Base-by-base conservation (phyloP, 1,140 invertebrate genomes). In the Trichonephila clavipes region DNA sequence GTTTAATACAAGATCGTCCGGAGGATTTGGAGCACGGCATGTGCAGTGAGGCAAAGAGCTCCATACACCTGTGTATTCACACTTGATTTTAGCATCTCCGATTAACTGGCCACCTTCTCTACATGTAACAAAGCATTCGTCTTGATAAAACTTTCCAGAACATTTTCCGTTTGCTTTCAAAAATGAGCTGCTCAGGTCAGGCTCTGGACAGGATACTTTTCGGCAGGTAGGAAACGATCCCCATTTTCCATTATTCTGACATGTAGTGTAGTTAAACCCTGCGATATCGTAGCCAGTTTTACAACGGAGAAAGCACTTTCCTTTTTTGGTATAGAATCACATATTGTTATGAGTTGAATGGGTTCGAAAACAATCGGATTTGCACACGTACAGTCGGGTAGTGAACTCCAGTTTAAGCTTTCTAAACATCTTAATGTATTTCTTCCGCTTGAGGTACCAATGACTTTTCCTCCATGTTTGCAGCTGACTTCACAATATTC, bases 241-340 rank as follows among this genome's bases (percentile, higher is more conserved):
- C 85, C 58, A 87, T 51, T 34, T 87, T 8, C 58, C 18, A 19
- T 87, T 87, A n/a, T n/a, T n/a, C n/a, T n/a, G n/a, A n/a, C n/a
- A n/a, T n/a, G n/a, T n/a, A n/a, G n/a, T n/a, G n/a, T 19, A 64
- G 16, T 24, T 21, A n/a, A n/a, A 4, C 19, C 3, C 0, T 5
- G 12, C 18, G 6, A 69, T 51, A 19, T n/a, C 62, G 1, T 1
- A 82, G 8, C 18, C 58, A 28, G 12, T 1, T 1, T 3, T n/a
- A 28, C 89, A 91, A 0, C 0, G 5, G 8, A 91, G 0, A 61
- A 21, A 5, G 24, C 89, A 91, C 12, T 5, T n/a, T 0, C 77
- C 0, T 34, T 34, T 5, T 18, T 14, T 34, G 0, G 19, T 16
- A 21, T 51, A 14, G 24, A 83, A 40, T 0, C 21, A n/a, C 89